Conservation (phyloP, 1,140 invertebrate species). For the Bombus confusus region DNA sequence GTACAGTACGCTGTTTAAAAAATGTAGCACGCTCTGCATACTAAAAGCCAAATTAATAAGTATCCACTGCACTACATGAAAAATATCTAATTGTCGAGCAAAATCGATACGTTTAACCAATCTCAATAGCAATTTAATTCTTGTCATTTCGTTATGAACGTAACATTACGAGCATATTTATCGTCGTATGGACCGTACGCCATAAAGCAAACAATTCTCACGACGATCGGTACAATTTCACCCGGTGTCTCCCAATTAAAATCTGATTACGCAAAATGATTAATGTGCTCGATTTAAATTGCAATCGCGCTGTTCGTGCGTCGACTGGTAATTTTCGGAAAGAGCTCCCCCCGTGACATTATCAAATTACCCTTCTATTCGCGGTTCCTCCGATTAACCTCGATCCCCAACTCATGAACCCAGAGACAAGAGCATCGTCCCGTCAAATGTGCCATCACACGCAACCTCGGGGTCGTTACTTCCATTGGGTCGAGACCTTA, state of each 20-base stretch:
- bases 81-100: not conserved
- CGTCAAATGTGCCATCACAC: not conserved
- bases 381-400: conserved; percentile 28
- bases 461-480: conserved; percentile 6
- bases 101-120: not conserved
- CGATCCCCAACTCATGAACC: conserved; percentile 7
- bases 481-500: not conserved
- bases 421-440: conserved; percentile 2
- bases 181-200: not conserved
- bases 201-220: conserved; percentile 15
- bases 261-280: conserved; percentile 39
- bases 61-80: not conserved
- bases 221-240: not conserved
- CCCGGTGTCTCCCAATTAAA: conserved; percentile 24
- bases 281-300: conserved; percentile 23
- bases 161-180: not conserved
- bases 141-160: not conserved
- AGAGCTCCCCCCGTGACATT: not conserved
- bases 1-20: not conserved
- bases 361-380: conserved; percentile 29
- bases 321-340: conserved; percentile 10
- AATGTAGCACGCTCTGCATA: not conserved
- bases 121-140: not conserved
- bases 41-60: not conserved
- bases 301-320: not conserved